Conservation (phyloP, 2,888 invertebrate species). For the Platypus cylindrus region DNA sequence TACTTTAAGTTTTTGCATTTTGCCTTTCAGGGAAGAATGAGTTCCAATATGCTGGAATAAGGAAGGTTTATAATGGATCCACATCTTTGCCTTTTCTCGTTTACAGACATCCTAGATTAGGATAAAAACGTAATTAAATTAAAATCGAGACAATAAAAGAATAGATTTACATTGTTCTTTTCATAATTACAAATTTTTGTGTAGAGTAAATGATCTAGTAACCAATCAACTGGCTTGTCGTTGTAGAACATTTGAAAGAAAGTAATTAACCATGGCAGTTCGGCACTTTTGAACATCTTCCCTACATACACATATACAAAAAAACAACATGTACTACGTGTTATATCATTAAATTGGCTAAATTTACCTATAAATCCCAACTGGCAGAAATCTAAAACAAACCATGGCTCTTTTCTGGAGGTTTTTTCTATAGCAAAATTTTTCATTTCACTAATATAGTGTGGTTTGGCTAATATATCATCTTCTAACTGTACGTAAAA, state of each 20-base stretch:
- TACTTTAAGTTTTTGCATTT: slow-evolving; percentile 90
- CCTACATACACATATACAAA: slow-evolving; percentile 46
- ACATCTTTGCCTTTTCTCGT: slow-evolving; percentile 60
- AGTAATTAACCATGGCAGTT: slow-evolving; percentile 74
- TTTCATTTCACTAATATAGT: slow-evolving; percentile 76
- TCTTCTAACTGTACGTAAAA: slow-evolving; percentile 92
- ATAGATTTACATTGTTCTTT: slow-evolving; percentile 57
- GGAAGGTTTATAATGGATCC: slow-evolving; percentile 79
- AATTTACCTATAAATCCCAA: slow-evolving; percentile 80
- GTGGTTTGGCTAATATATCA: slow-evolving; percentile 77
- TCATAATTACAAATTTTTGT: slow-evolving; percentile 82
- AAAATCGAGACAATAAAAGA: not conserved
- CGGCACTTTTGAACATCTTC: slow-evolving; percentile 81
- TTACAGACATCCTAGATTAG: slow-evolving; percentile 83
- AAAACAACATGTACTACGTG: too few species aligned
- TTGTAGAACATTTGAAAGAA: slow-evolving; percentile 92
- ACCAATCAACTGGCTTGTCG: slow-evolving; percentile 96
- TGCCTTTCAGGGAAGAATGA: slow-evolving; percentile 89
- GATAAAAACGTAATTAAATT: slow-evolving; percentile 23
- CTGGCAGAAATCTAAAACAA: slow-evolving; percentile 85
- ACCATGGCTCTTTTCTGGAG: slow-evolving; percentile 66
- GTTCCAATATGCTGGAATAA: slow-evolving; percentile 93
- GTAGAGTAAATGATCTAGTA: slow-evolving; percentile 77
- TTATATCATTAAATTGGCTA: too few species aligned
- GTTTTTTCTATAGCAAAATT: slow-evolving; percentile 69